A percentile compares a stretch with the other conserved stretches of the same genome.
Evolutionary conservation across 2,888 invertebrate genomes (phyloP).

Genomic region (Pandemis heparana): DNA sequence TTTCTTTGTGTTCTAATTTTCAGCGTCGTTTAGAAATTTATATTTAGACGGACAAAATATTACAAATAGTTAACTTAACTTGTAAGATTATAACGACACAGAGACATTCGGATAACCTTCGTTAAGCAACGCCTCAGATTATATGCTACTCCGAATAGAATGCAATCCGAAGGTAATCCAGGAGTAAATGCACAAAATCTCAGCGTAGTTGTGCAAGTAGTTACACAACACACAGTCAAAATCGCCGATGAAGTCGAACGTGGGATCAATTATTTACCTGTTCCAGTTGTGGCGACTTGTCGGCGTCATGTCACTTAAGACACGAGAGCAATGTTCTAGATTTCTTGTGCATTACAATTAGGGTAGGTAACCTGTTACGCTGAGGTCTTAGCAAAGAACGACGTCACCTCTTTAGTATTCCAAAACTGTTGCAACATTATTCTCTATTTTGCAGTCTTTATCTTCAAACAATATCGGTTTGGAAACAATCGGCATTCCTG

Average conservation of each 20-base stretch:
- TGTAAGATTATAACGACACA: conserved; percentile 13
- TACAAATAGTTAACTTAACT: neutral
- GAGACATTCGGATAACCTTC: conserved; percentile 49
- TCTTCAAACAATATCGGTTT: conserved; percentile 17
- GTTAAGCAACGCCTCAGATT: conserved; percentile 50
- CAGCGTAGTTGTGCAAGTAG: conserved; percentile 49
- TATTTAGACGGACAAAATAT: neutral
- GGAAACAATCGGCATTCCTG: conserved; percentile 46
- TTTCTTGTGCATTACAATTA: conserved; percentile 64
- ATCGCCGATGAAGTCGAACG: conserved; percentile 72
- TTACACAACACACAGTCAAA: conserved; percentile 62
- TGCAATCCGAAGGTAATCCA: conserved; percentile 52
- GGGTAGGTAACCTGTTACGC: conserved; percentile 32
- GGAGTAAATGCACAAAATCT: conserved; percentile 54
- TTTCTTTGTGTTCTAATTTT: too few relatives aligned
- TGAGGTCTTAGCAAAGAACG: conserved; percentile 22
- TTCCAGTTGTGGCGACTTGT: conserved; percentile 61
- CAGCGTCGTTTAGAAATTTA: too few relatives aligned
- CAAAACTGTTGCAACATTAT: conserved; percentile 15
- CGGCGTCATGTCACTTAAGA: conserved; percentile 63
- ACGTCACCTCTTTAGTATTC: conserved; percentile 28
- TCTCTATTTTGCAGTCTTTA: conserved; percentile 15
- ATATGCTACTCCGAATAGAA: conserved; percentile 54
- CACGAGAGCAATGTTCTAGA: conserved; percentile 62
- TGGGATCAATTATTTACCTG: conserved; percentile 78